phyloP scores from a whole-genome alignment of 2,888 invertebrate species.

The Hyposoter dolosus region DNA sequence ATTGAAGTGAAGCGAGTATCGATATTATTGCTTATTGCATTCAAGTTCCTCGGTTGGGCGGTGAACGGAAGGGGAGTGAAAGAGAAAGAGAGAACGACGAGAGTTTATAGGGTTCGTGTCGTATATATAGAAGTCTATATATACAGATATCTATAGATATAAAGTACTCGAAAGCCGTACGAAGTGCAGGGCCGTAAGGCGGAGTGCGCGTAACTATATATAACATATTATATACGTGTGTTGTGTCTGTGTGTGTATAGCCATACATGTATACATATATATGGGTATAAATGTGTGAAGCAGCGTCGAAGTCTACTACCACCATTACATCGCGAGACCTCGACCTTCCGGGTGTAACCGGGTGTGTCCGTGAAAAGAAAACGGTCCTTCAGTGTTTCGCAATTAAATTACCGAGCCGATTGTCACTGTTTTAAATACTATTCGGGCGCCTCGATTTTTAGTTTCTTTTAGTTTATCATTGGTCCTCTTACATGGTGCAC shows the following conservation, averaged over 20 bases:
- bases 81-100: constrained; percentile 54
- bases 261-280: constrained; percentile 15
- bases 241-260: constrained; percentile 4
- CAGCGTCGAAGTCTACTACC: constrained; percentile 43
- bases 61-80: constrained; percentile 4
- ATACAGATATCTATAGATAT: constrained; percentile 31
- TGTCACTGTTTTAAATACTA: not conserved
- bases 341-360: constrained; percentile 70
- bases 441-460: constrained; percentile 10
- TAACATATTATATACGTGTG: constrained; percentile 4
- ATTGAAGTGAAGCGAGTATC: constrained; percentile 27
- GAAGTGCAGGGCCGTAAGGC: constrained; percentile 64
- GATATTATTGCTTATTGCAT: constrained; percentile 37
- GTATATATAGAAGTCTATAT: constrained; percentile 45
- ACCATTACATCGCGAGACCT: constrained; percentile 61
- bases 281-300: constrained; percentile 35
- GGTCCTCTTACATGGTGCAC: not conserved
- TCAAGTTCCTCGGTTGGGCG: constrained; percentile 53
- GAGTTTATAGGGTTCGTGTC: constrained; percentile 29
- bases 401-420: constrained; percentile 42
- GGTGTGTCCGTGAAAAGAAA: constrained; percentile 68
- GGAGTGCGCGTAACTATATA: constrained; percentile 45
- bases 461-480: not conserved
- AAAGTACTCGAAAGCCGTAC: constrained; percentile 24
- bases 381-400: constrained; percentile 56